These are phyloP conservation scores for Petromus typicus DNA, from an alignment of 2,113 vertebrate species.

Conservation along the genomic window DNA sequence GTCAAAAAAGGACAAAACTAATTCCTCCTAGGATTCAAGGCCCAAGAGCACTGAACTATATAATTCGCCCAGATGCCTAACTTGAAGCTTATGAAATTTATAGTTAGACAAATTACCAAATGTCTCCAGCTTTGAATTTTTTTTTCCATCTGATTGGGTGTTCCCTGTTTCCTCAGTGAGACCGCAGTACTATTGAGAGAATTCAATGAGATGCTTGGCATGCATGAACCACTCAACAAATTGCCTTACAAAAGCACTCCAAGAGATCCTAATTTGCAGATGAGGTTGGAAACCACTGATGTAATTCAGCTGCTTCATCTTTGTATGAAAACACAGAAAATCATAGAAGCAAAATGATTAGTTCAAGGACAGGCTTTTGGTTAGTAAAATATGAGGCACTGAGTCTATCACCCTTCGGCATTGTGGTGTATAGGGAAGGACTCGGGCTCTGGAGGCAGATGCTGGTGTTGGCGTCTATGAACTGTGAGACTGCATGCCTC, in stretches of 20 bases:
- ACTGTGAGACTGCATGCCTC: background rate
- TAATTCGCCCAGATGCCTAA: background rate
- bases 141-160: background rate
- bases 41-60: background rate
- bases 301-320: conserved; percentile 15
- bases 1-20: background rate
- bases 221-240: conserved; percentile 10
- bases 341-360: background rate
- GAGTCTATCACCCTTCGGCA: background rate
- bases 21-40: background rate
- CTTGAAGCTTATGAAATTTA: background rate
- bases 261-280: conserved; percentile 20
- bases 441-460: background rate
- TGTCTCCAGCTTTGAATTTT: conserved; percentile 10
- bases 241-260: conserved; percentile 36
- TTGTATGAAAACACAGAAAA: conserved; percentile 1
- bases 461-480: background rate
- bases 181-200: background rate
- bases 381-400: background rate
- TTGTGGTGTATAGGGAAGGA: background rate
- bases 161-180: conserved; percentile 5
- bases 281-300: background rate
- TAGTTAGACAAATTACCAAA: background rate
- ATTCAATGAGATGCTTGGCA: conserved; percentile 12
- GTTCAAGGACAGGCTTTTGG: conserved; percentile 26